A percentile compares a stretch with the other conserved stretches of the same genome.
These are phyloP conservation scores for Polia nebulosa DNA, from an alignment of 2,888 invertebrate genomes.

Conservation along the genomic window DNA sequence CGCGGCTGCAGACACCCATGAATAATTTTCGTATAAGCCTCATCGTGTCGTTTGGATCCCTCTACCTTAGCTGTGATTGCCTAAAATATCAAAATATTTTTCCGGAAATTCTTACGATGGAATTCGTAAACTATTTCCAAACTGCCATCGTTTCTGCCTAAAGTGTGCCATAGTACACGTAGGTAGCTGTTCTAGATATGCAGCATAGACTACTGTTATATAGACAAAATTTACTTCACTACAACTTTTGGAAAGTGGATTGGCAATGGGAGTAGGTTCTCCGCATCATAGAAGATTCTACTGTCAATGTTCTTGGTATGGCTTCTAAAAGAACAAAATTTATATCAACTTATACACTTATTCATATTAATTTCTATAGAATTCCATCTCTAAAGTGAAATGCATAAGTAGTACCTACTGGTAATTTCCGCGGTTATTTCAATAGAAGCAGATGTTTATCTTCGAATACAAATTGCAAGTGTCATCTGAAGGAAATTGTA, in stretches of 20 bases:
- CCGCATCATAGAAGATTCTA: neutral
- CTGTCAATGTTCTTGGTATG: neutral
- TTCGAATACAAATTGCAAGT: constrained; percentile 53
- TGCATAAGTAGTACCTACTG: constrained; percentile 13
- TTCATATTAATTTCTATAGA: neutral
- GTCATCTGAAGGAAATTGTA: constrained; percentile 57
- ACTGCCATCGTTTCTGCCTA: neutral
- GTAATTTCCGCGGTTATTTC: constrained; percentile 41
- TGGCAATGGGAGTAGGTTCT: neutral
- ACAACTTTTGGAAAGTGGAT: constrained; percentile 1
- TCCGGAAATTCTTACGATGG: constrained; percentile 40
- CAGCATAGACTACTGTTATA: neutral
- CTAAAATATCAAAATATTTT: constrained; percentile 59
- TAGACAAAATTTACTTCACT: neutral
- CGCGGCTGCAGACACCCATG: constrained; percentile 82
- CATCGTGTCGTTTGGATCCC: constrained; percentile 70
- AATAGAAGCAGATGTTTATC: constrained; percentile 54
- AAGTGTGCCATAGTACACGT: constrained; percentile 1
- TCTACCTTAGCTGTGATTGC: constrained; percentile 62
- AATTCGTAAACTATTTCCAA: constrained; percentile 42
- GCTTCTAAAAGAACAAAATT: neutral
- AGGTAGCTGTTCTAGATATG: neutral
- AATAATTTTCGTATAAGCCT: constrained; percentile 87
- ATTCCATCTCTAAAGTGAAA: constrained; percentile 24
- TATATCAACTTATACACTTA: too few species aligned